A percentile compares a stretch with the other conserved stretches of the same genome.
Conservation (phyloP, 2,797 vertebrate genomes). For the Salmo trutta region DNA sequence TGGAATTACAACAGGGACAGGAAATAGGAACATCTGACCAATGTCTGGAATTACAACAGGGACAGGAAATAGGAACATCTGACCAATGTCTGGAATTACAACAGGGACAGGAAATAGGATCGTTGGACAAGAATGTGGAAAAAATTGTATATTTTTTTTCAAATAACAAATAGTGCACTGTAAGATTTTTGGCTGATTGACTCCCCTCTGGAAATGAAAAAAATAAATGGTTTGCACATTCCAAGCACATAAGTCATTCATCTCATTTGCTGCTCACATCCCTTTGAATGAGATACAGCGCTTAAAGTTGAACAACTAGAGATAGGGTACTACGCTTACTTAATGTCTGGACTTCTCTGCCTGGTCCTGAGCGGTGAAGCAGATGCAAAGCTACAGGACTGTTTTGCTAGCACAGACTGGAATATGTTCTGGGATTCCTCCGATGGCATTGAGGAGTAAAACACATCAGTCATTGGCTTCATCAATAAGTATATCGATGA, state of each 20-base stretch:
- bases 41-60: slow-evolving; percentile 75
- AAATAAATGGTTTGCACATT: background rate
- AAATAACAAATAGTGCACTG: background rate
- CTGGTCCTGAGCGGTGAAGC: background rate
- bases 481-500: too few species aligned
- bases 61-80: too few species aligned
- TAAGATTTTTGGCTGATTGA: background rate
- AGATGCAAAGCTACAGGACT: too few species aligned
- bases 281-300: background rate
- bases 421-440: too few species aligned
- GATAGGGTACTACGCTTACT: too few species aligned
- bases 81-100: slow-evolving; percentile 10
- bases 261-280: background rate
- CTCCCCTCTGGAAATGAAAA: too few species aligned
- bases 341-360: too few species aligned
- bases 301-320: too few species aligned
- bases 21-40: slow-evolving; percentile 80
- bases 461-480: too few species aligned
- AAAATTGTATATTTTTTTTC: too few species aligned
- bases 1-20: slow-evolving; percentile 47
- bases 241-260: background rate
- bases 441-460: too few species aligned
- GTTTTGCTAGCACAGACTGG: too few species aligned
- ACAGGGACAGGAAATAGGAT: background rate
- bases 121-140: background rate